Percentiles rank a stretch among this genome's conserved stretches.
phyloP scores from a whole-genome alignment of 1,140 invertebrate genomes.

The Caenorhabditis brenneri region DNA sequence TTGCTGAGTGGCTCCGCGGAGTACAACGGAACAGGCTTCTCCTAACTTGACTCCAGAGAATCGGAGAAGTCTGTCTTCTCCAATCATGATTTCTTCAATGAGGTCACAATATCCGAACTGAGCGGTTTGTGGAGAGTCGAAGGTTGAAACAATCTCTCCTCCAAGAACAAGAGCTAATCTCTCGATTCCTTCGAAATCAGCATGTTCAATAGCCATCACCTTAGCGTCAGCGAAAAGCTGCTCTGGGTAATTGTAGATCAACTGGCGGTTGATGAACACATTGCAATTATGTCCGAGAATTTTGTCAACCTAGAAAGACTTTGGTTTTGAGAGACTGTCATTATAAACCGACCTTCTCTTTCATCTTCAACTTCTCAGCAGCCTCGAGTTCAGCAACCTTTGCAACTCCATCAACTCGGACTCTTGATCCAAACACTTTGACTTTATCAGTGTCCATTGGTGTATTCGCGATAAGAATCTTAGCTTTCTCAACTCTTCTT shows the following conservation, averaged over 20 bases:
- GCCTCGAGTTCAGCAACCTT: constrained; percentile 97
- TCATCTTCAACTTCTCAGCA: constrained; percentile 99
- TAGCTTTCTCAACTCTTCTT: constrained; percentile 86
- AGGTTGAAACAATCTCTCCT: constrained; percentile 97
- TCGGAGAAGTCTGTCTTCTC: constrained; percentile 91
- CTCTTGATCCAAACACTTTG: constrained; percentile 87
- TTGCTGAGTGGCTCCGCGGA: constrained; percentile 97
- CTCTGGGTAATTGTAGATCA: constrained; percentile 99
- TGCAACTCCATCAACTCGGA: constrained; percentile 94
- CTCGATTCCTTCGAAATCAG: constrained; percentile 84
- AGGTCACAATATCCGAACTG: constrained; percentile 91
- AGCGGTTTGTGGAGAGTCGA: constrained; percentile 88
- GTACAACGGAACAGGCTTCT: constrained; percentile 94
- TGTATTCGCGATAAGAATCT: constrained; percentile 98
- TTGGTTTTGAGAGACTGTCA: neutral
- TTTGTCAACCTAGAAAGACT: constrained; percentile 76
- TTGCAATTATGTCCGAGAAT: constrained; percentile 94
- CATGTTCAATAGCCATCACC: constrained; percentile 99
- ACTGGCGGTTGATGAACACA: constrained; percentile 97
- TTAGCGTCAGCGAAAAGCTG: constrained; percentile 97
- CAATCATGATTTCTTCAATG: constrained; percentile 97
- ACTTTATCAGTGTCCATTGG: constrained; percentile 99
- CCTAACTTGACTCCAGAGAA: constrained; percentile 79
- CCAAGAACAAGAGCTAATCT: constrained; percentile 72
- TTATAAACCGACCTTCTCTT: constrained; percentile 84